Conservation (phyloP, 2,888 invertebrate genomes). For the Archips xylosteana region DNA sequence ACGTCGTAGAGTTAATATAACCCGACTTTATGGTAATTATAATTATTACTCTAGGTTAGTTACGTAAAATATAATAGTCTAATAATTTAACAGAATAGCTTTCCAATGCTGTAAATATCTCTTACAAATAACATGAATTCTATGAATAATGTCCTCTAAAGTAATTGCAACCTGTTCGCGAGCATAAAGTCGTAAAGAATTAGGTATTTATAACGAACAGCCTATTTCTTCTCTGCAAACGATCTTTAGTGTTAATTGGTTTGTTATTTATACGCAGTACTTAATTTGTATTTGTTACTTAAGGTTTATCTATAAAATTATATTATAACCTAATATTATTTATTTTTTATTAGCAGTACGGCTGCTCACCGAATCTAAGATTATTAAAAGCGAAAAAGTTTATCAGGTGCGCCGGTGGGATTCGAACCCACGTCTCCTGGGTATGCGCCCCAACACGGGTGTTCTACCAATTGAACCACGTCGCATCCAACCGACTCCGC, state of each 20-base stretch:
- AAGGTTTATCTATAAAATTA: background rate
- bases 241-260: slow-evolving; percentile 1
- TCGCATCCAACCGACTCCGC: too few relatives aligned
- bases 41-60: background rate
- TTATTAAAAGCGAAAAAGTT: too few relatives aligned
- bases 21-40: background rate
- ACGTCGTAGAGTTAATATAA: too few relatives aligned
- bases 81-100: background rate
- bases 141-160: background rate
- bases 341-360: too few relatives aligned
- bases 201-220: background rate
- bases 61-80: background rate
- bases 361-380: too few relatives aligned
- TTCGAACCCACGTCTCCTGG: too few relatives aligned
- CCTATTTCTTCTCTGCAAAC: background rate
- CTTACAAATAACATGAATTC: background rate
- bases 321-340: too few relatives aligned
- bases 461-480: too few relatives aligned
- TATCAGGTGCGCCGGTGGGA: too few relatives aligned
- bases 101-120: background rate
- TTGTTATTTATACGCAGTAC: background rate
- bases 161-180: background rate
- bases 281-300: background rate
- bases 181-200: background rate
- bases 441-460: too few relatives aligned